Evolutionary conservation across 64 coral and sea anemone genomes (phyloP).

Genomic region (Anthopleura sola): DNA sequence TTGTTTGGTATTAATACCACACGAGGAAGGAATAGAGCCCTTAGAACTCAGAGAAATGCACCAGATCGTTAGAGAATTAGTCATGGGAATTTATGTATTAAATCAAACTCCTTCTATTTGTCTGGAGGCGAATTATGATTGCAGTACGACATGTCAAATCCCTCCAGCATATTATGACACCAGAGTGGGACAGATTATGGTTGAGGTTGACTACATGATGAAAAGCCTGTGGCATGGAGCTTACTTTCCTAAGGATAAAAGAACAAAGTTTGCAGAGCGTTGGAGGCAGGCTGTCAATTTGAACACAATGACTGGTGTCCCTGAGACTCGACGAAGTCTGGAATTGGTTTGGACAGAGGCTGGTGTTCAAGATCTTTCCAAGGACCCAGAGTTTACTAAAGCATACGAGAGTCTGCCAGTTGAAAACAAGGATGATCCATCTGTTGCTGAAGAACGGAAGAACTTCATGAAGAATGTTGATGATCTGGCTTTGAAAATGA

Average conservation of each 20-base stretch:
- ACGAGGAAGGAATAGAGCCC: conserved; percentile 66
- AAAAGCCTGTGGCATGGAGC: conserved; percentile 99
- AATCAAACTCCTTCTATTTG: conserved; percentile 92
- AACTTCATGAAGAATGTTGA: conserved; percentile 86
- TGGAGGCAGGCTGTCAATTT: conserved; percentile 98
- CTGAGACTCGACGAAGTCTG: conserved; percentile 87
- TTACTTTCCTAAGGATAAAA: conserved; percentile 97
- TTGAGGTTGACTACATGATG: conserved; percentile 96
- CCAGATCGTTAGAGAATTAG: conserved; percentile 94
- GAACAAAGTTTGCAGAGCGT: conserved; percentile 95
- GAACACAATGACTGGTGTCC: conserved; percentile 79
- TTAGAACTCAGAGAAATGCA: conserved; percentile 95
- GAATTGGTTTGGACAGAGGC: conserved; percentile 96
- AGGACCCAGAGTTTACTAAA: conserved; percentile 67
- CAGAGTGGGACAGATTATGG: conserved; percentile 87
- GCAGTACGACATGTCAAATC: conserved; percentile 91
- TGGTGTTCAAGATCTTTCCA: conserved; percentile 79
- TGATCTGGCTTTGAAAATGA: conserved; percentile 82
- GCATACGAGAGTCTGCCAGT: conserved; percentile 52
- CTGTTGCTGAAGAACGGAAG: conserved; percentile 61
- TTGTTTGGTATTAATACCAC: conserved; percentile 81
- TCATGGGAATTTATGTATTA: conserved; percentile 77
- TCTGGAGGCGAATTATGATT: conserved; percentile 90
- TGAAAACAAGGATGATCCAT: conserved; percentile 80
- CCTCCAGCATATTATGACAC: conserved; percentile 93